phyloP scores from a whole-genome alignment of 2,113 vertebrate genomes.

The Leptobrachium ailaonicum region DNA sequence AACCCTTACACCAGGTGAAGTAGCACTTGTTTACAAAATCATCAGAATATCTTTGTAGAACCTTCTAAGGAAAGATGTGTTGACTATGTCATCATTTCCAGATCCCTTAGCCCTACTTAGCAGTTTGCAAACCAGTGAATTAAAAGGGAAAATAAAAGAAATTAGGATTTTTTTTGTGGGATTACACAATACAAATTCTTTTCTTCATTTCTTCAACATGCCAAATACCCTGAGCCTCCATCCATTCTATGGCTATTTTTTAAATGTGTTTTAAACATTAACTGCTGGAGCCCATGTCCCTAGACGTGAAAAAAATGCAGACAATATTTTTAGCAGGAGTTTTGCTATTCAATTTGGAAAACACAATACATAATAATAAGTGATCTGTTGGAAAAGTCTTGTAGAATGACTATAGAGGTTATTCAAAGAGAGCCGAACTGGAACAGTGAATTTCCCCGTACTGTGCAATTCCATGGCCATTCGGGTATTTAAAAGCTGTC shows the following conservation, averaged over 20 bases:
- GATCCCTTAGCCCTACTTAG: not conserved
- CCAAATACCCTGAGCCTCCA: not conserved
- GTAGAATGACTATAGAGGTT: no score
- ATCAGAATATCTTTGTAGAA: not conserved
- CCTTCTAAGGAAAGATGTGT: not conserved
- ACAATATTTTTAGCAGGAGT: no score
- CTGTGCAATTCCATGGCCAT: no score
- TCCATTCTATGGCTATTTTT: not conserved
- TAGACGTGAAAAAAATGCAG: no score
- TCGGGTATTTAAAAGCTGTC: no score
- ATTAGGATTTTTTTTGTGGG: not conserved
- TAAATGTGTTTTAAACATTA: not conserved
- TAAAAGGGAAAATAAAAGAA: conserved; percentile 9
- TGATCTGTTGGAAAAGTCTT: no score
- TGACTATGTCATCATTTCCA: conserved; percentile 6
- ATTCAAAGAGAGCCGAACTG: no score
- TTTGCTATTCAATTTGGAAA: no score
- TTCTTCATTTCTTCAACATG: not conserved
- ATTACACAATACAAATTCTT: not conserved
- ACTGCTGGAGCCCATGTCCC: no score
- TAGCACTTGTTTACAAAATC: not conserved
- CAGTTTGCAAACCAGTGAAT: not conserved
- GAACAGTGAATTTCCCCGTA: no score
- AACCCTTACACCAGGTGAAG: conserved; percentile 18
- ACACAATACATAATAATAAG: no score